Base-by-base conservation (phyloP, 2,797 vertebrate species). In the Alfaro cultratus region DNA sequence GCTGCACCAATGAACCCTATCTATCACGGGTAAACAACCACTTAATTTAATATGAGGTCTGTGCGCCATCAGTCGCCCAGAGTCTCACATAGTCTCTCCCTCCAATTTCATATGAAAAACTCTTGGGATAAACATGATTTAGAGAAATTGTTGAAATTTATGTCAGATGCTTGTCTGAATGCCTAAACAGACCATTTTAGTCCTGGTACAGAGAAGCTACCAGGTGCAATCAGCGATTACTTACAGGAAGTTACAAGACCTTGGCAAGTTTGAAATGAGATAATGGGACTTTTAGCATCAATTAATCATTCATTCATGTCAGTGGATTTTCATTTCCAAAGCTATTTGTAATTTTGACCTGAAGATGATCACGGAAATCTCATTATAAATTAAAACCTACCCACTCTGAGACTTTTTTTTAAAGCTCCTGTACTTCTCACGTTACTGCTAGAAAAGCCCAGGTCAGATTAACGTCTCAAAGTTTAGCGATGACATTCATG, bases 31-130 rank as follows among this genome's bases (percentile, higher is more conserved):
- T 46, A 76, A 76, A 76, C 74, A 64, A 29, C 15, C 3, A 3
- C 43, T 46, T 46, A 45, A 76, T 76, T 46, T 62, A 62, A 62
- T 62, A 75, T 34, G 43, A 46, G 74, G 41, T 34, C 18, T n/a
- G 43, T 18, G 41, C 18, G 23, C 62, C 74, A 75, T 75, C 34
- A 55, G 73, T 74, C 73, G 55, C 31, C 73, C 12, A 55, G 49
- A 39, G 13, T 60, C 39, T 55, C 39, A 31, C 3, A 74, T 43
- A 4, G 36, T 11, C 15, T 34, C 39, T 12, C 74, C 9, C 7
- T 41, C 7, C 26, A 29, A 9, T 45, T 60, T 74, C 47, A 51
- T 11, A 34, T 51, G 26, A 36, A 47, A 73, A 73, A 74, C 29
- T 74, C 21, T 51, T 46, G 39, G 60, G 43, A 47, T 62, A 45